Base-by-base conservation (phyloP, 2,113 vertebrate species). In the Chlorocebus sabaeus region DNA sequence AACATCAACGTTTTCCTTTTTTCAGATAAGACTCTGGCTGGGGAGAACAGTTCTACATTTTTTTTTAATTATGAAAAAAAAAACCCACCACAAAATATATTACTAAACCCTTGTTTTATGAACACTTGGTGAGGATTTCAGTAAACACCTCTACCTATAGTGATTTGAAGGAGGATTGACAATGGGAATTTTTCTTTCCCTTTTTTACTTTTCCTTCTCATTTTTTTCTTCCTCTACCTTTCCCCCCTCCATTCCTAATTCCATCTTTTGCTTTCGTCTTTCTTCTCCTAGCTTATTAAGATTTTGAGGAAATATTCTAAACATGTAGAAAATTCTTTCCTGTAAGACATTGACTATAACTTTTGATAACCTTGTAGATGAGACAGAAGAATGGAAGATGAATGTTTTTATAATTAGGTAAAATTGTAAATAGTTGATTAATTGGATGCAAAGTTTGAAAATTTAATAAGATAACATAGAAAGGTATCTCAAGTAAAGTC, bases 381-480 rank as follows among this genome's bases (percentile, higher is more conserved):
- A 93, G 48, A 14, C 3, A 27, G 17, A n/a, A 87, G 50, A 78
- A 80, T 68, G 45, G 32, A 35, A 25, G 38, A 50, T 79, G 17
- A 61, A 67, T 84, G 45, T 16, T 18, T 40, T 8, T 30, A 73
- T 67, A 64, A 72, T 94, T 92, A 92, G 90, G 32, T 76, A 87
- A 93, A 84, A 95, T 75, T 73, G 30, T 81, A 59, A 91, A 12
- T 8, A 23, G 43, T 89, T 85, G 82, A 72, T 91, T 93, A 95
- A 91, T 43, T 80, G 40, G 27, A 59, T 83, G n/a, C 48, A 78
- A 75, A 93, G 48, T 25, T 79, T 85, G 27, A 82, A 93, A 85
- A 68, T 85, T 88, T 79, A 96, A 85, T 93, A 61, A 43, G 80
- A 72, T 90, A 93, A 70, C 61, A 67, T 59, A 67, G 55, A 92